Percentiles rank a stretch among this genome's conserved stretches.
phyloP scores from a whole-genome alignment of 2,797 vertebrate genomes.

The Hipposideros larvatus region DNA sequence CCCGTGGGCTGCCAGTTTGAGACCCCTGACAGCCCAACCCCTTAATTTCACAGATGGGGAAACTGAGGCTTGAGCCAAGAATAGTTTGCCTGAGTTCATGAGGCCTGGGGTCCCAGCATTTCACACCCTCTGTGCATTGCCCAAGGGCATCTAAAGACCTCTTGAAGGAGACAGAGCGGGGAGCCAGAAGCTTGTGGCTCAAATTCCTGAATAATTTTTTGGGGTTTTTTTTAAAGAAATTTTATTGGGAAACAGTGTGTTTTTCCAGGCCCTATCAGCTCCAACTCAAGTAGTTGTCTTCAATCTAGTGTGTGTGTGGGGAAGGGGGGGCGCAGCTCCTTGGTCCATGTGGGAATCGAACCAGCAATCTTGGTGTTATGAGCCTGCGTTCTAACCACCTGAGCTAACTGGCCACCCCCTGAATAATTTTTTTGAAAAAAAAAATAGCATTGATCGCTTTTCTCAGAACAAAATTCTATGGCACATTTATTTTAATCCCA shows the following conservation, averaged over 20 bases:
- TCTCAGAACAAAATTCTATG: background rate
- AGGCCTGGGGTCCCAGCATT: background rate
- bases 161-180: background rate
- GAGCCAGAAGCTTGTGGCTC: background rate
- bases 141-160: background rate
- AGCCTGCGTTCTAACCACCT: too few species aligned
- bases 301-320: too few species aligned
- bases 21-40: background rate
- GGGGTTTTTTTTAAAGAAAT: too few species aligned
- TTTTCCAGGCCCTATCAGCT: too few species aligned
- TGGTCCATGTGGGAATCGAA: too few species aligned
- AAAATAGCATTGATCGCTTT: constrained; percentile 37
- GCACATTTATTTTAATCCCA: background rate
- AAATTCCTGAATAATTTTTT: background rate
- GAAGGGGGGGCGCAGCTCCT: too few species aligned
- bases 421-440: background rate
- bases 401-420: too few species aligned
- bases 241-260: too few species aligned
- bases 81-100: background rate
- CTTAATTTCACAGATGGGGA: background rate
- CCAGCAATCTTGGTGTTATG: too few species aligned
- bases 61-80: background rate
- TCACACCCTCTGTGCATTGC: background rate
- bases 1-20: background rate
- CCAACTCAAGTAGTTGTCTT: background rate